phyloP scores from a whole-genome alignment of 2,113 vertebrate genomes.

The Polyodon spathula region DNA sequence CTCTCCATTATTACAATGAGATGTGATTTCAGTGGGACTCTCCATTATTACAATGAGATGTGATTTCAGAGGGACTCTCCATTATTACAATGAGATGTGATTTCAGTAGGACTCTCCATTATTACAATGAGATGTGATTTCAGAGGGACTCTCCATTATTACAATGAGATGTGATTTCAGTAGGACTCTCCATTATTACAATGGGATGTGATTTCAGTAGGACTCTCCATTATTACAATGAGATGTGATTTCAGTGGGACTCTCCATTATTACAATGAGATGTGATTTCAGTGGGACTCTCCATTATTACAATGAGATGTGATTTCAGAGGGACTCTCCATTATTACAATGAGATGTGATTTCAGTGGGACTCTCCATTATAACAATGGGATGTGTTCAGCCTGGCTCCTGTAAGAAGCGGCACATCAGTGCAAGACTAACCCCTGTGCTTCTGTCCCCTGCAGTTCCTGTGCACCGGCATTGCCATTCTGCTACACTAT shows the following conservation, averaged over 20 bases:
- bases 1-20: neutral
- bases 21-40: constrained; percentile 9
- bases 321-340: constrained; percentile 8
- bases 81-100: neutral
- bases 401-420: no score
- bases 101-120: constrained; percentile 9
- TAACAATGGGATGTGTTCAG: no score
- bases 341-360: neutral
- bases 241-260: constrained; percentile 9
- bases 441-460: constrained; percentile 3
- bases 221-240: neutral
- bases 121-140: neutral
- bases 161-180: neutral
- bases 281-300: constrained; percentile 8
- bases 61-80: constrained; percentile 6
- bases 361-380: constrained; percentile 10
- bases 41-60: neutral
- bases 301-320: neutral
- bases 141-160: constrained; percentile 5
- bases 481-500: constrained; percentile 93
- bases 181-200: constrained; percentile 7
- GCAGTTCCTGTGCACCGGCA: constrained; percentile 88
- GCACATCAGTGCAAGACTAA: no score
- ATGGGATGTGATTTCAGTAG: constrained; percentile 11
- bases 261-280: neutral